A percentile compares a stretch with the other conserved stretches of the same genome.
Conservation (phyloP, 2,797 vertebrate genomes). For the Coregonus suidteri region DNA sequence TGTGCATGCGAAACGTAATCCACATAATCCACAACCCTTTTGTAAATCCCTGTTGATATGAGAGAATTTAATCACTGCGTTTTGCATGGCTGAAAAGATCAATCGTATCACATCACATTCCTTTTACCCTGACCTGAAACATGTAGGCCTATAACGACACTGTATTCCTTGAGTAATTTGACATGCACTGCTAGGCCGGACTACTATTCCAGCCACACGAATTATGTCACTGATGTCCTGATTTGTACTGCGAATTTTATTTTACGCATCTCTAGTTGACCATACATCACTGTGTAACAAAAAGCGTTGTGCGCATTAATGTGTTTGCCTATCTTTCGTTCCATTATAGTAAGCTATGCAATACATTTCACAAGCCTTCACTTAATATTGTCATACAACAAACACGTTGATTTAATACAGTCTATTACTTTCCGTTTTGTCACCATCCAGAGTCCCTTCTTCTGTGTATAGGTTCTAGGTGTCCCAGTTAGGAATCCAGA, state of each 20-base stretch:
- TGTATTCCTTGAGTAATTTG: not conserved
- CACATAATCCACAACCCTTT: constrained; percentile 13
- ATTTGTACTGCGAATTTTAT: not conserved
- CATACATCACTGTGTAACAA: not conserved
- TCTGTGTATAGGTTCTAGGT: not conserved
- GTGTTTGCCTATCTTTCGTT: not conserved
- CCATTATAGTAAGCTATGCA: not conserved
- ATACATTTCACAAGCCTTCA: not conserved
- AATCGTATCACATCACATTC: constrained; percentile 2
- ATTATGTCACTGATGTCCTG: not conserved
- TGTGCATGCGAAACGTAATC: not conserved
- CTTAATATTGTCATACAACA: not conserved
- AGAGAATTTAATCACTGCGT: constrained; percentile 2
- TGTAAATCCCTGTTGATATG: not conserved
- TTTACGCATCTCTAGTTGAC: not conserved
- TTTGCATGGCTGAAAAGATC: constrained; percentile 4
- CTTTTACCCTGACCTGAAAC: not conserved
- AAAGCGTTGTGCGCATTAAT: not conserved
- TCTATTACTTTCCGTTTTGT: not conserved
- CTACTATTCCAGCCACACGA: not conserved
- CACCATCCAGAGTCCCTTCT: not conserved
- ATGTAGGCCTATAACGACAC: not conserved
- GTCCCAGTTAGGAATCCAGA: not conserved
- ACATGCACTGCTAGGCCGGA: not conserved
- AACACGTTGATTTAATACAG: not conserved